phyloP scores from a whole-genome alignment of 2,888 invertebrate genomes.

The Pyralis farinalis region DNA sequence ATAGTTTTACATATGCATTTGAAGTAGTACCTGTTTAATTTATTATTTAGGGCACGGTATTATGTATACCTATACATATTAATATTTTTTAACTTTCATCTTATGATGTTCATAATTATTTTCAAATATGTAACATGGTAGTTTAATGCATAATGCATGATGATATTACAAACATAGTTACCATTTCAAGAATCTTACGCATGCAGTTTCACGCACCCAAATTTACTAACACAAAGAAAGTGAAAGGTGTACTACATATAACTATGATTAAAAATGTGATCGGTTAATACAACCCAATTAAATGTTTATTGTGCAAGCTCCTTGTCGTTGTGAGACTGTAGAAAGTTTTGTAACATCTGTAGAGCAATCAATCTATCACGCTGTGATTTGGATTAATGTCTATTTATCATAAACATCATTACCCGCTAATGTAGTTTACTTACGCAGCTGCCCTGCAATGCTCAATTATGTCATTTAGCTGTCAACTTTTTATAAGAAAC shows the following conservation, averaged over 20 bases:
- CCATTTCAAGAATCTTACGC: conserved; percentile 22
- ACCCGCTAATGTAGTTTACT: conserved; percentile 22
- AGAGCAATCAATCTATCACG: conserved; percentile 53
- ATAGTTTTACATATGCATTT: no score
- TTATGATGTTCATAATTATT: no score
- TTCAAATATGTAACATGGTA: conserved; percentile 2
- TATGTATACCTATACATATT: no score
- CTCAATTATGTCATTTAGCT: conserved; percentile 4
- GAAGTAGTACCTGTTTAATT: no score
- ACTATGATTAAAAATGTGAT: conserved; percentile 64
- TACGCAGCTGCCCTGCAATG: conserved; percentile 10
- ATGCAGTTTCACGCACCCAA: conserved; percentile 31
- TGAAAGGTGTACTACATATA: conserved; percentile 55
- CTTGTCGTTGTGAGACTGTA: conserved; percentile 54
- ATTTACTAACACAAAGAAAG: conserved; percentile 54
- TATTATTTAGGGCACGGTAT: no score
- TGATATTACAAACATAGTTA: conserved; percentile 3
- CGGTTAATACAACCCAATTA: conserved; percentile 67
- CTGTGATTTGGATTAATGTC: conserved; percentile 44
- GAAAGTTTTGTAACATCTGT: conserved; percentile 53
- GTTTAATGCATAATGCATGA: conserved; percentile 8
- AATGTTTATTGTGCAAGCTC: conserved; percentile 65
- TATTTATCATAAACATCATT: conserved; percentile 63
- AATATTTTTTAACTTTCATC: no score
- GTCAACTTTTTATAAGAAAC: not conserved